These are phyloP conservation scores for Actinemys pallida DNA, from an alignment of 2,113 vertebrate genomes.

Conservation along the genomic window DNA sequence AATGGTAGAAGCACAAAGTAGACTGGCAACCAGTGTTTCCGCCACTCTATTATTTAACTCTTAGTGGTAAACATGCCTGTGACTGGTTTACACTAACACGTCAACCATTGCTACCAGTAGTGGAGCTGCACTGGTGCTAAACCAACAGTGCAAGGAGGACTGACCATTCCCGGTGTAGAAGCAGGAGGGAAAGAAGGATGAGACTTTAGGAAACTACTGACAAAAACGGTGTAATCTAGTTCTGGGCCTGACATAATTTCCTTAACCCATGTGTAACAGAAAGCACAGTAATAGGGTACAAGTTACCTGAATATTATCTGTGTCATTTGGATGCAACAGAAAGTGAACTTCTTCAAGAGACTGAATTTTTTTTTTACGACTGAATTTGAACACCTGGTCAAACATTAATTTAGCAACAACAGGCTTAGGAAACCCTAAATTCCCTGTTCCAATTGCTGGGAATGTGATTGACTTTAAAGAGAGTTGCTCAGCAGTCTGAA, in stretches of 20 bases:
- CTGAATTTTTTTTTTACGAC: conserved; percentile 70
- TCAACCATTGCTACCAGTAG: neutral
- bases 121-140: neutral
- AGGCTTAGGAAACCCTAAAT: conserved; percentile 84
- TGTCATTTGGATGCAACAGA: conserved; percentile 82
- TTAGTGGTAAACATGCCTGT: neutral
- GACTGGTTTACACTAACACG: neutral
- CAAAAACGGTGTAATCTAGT: neutral
- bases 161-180: neutral
- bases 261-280: neutral
- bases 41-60: neutral
- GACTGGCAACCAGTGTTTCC: neutral
- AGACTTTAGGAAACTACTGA: neutral
- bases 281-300: neutral
- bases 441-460: conserved; percentile 91
- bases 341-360: conserved; percentile 84
- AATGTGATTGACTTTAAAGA: conserved; percentile 86
- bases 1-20: neutral
- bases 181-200: neutral
- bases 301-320: conserved; percentile 84
- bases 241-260: neutral
- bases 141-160: neutral
- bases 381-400: conserved; percentile 84
- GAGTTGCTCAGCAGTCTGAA: conserved; percentile 77
- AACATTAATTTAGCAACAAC: conserved; percentile 81